Percentiles rank a stretch among this genome's conserved stretches.
These are phyloP conservation scores for Julus scandinavius DNA, from an alignment of 2,888 invertebrate species.

Conservation along the genomic window DNA sequence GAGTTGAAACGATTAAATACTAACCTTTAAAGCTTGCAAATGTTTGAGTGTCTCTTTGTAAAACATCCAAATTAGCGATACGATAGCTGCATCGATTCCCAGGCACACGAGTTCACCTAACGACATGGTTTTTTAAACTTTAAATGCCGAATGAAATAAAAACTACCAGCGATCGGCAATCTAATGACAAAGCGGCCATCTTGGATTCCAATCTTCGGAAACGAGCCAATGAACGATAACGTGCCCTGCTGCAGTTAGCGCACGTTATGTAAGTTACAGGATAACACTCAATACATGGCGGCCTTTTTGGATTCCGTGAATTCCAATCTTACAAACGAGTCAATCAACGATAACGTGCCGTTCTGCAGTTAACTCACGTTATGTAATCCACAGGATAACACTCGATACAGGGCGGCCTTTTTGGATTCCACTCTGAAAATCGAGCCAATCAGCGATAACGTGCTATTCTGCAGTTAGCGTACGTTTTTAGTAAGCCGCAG, in stretches of 20 bases:
- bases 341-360: neutral
- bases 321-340: neutral
- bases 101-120: constrained; percentile 53
- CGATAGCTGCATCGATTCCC: constrained; percentile 54
- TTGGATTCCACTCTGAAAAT: no score
- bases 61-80: constrained; percentile 50
- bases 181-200: no score
- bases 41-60: constrained; percentile 49
- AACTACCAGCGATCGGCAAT: no score
- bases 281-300: no score
- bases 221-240: neutral
- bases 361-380: neutral
- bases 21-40: constrained; percentile 53
- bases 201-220: no score
- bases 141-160: no score
- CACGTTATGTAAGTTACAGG: no score
- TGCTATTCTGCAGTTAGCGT: no score
- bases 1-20: neutral
- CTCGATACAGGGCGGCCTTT: no score
- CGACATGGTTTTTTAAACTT: constrained; percentile 46
- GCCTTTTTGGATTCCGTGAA: no score
- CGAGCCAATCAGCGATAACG: neutral
- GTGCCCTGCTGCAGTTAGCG: no score
- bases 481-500: no score
- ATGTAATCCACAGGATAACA: neutral